Evolutionary conservation across 1,140 invertebrate species (phyloP).

Genomic region (Condylostylus longicornis): DNA sequence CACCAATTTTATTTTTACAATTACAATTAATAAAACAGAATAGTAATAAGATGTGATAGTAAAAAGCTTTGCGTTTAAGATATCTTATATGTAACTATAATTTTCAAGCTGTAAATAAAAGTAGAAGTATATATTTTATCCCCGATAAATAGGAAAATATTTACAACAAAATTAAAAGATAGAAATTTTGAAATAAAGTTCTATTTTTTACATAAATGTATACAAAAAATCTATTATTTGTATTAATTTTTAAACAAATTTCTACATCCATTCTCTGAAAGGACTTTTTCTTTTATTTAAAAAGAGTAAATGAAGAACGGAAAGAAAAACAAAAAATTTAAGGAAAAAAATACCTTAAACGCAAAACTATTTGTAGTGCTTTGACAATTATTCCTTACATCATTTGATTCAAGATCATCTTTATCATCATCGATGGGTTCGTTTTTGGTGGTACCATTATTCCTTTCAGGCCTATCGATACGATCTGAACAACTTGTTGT

Average conservation of each 20-base stretch:
- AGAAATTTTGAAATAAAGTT: neutral
- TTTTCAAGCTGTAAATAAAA: too few relatives aligned
- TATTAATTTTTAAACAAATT: too few relatives aligned
- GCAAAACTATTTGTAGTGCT: constrained; percentile 3
- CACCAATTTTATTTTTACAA: too few relatives aligned
- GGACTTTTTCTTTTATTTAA: neutral
- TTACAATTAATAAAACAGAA: too few relatives aligned
- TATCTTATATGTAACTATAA: too few relatives aligned
- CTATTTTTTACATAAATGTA: neutral
- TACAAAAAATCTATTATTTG: too few relatives aligned
- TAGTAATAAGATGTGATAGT: too few relatives aligned
- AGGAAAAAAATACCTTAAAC: constrained; percentile 3
- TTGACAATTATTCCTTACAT: constrained; percentile 14
- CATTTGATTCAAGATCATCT: constrained; percentile 27
- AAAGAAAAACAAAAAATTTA: neutral
- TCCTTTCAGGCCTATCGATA: constrained; percentile 29
- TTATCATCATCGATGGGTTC: constrained; percentile 23
- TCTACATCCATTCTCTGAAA: too few relatives aligned
- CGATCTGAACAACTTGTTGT: constrained; percentile 17
- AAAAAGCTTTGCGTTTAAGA: neutral
- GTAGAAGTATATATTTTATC: too few relatives aligned
- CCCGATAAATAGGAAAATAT: too few relatives aligned
- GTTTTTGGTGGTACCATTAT: constrained; percentile 30
- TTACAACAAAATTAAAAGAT: neutral
- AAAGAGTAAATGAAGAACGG: neutral